Evolutionary conservation across 2,888 invertebrate genomes (phyloP), one percentile per base, ranked within the genome.

Genomic region (Rhopalosiphum nymphaeae): DNA sequence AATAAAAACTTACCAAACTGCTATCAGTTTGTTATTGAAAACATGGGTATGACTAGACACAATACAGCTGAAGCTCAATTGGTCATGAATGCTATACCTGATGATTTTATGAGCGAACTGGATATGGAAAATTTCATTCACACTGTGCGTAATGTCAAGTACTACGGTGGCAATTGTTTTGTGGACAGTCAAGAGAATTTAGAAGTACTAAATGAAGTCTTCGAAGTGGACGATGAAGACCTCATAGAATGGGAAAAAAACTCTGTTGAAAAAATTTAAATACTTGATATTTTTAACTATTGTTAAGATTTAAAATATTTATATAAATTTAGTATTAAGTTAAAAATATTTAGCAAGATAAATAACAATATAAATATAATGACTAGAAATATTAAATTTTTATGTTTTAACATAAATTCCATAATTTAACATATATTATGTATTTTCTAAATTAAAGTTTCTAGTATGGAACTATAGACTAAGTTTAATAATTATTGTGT

Each of bases 21-120:
- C 29, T 91, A 93, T 89, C 84, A 93, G 9, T 94, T 94, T 90
- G 92, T 93, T 26, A 7, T 91, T 25, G 89, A 89, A 89, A 89
- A 94, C n/a, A 56, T 91, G 16, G 56, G 89, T 42, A 42, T 42
- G 56, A 88, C 85, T 36, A 87, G 67, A 49, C 21, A 44, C 26
- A 89, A 94, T 16, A 78, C 56, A 3, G 44, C n/a, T n/a, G 89
- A 93, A 61, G 94, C 94, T 1, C 3, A 84, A 42, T 56, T 44
- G 1, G 94, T 91, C 44, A 94, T 94, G 94, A 87, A 93, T 36
- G 44, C 88, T 9, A n/a, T 10, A 53, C 94, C 94, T 16, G 67
- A 94, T n/a, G 94, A 93, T 36, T 94, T 94, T 57, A 89, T 94
- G 67, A 94, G 91, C 3, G 94, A 94, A 67, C 21, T 67, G 29